phyloP scores from a whole-genome alignment of 1,140 invertebrate species.

The Drosophila pseudoobscura region DNA sequence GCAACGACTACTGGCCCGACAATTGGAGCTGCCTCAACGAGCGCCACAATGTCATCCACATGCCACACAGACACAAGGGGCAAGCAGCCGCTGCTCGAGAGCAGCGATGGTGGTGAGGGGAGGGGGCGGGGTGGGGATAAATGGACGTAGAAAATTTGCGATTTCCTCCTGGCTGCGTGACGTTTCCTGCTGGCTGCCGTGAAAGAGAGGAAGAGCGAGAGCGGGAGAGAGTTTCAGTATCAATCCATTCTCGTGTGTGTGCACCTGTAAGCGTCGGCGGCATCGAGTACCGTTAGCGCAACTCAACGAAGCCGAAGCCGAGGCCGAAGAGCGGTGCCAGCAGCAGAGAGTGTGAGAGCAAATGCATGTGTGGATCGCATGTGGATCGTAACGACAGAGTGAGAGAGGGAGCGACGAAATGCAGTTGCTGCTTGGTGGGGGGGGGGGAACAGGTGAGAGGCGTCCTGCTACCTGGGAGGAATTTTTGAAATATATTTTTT shows the following conservation, averaged over 20 bases:
- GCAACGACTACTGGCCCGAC: slow-evolving; percentile 73
- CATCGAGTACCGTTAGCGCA: slow-evolving; percentile 52
- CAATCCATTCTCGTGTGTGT: slow-evolving; percentile 13
- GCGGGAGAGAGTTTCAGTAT: slow-evolving; percentile 6
- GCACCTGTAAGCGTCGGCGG: slow-evolving; percentile 43
- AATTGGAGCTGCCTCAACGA: slow-evolving; percentile 73
- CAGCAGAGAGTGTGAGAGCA: slow-evolving; percentile 17
- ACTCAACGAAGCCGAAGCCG: slow-evolving; percentile 66
- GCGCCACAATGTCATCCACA: slow-evolving; percentile 70
- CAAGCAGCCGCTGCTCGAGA: slow-evolving; percentile 4
- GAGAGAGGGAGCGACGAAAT: slow-evolving; percentile 10
- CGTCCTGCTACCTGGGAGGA: neutral
- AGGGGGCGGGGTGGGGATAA: neutral
- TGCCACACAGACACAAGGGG: slow-evolving; percentile 6
- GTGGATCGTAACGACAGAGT: slow-evolving; percentile 42
- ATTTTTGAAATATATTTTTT: slow-evolving; percentile 5
- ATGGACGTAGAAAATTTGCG: slow-evolving; percentile 70
- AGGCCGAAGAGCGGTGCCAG: slow-evolving; percentile 21
- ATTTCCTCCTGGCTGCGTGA: slow-evolving; percentile 60
- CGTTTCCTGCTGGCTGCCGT: slow-evolving; percentile 56
- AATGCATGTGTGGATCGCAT: slow-evolving; percentile 18
- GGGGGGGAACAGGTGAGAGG: slow-evolving; percentile 45
- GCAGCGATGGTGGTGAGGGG: no score
- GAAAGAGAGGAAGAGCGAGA: slow-evolving; percentile 16
- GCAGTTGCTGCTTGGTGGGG: slow-evolving; percentile 7